These are phyloP conservation scores for Limosa lapponica DNA, from an alignment of 2,797 vertebrate genomes.

Conservation along the genomic window DNA sequence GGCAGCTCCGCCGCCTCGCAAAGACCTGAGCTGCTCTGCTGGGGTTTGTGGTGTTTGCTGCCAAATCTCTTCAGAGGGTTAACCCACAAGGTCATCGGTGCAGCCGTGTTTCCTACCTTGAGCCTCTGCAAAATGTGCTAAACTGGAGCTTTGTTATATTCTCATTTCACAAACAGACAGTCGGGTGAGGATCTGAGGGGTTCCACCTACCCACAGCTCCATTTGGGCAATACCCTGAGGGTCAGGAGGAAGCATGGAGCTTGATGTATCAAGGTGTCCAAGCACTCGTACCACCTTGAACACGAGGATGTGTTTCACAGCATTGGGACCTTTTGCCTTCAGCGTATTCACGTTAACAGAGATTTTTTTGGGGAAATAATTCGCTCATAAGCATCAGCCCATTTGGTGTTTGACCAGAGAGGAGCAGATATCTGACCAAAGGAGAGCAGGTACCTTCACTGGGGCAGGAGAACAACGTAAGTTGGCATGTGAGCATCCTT, in stretches of 20 bases:
- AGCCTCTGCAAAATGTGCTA: neutral
- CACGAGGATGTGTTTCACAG: accelerated
- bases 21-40: neutral
- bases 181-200: neutral
- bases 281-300: neutral
- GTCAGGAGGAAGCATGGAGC: neutral
- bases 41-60: neutral
- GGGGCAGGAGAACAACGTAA: neutral
- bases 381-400: neutral
- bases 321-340: neutral
- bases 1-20: neutral
- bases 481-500: neutral
- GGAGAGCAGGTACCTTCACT: neutral
- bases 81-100: neutral
- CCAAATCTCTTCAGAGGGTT: neutral
- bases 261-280: neutral
- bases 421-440: neutral
- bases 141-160: neutral
- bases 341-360: neutral
- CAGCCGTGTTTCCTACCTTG: neutral
- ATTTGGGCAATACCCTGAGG: neutral
- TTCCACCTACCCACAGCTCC: neutral
- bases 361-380: accelerated
- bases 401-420: neutral
- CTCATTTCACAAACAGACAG: neutral